These are phyloP conservation scores for Epizoanthus illoricatus DNA, from an alignment of 92 coral and sea anemone genomes.

Conservation along the genomic window DNA sequence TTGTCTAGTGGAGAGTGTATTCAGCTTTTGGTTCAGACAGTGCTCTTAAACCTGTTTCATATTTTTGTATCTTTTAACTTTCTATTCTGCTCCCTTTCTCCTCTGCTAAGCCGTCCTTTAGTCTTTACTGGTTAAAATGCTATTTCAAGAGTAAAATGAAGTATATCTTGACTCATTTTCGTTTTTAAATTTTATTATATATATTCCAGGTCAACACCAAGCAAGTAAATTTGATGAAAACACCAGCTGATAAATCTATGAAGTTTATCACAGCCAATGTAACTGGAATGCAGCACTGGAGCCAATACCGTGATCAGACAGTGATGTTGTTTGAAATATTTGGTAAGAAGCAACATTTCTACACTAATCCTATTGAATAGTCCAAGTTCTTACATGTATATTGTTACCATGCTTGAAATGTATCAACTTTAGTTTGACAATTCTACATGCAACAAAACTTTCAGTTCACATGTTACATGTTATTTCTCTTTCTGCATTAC, in stretches of 20 bases:
- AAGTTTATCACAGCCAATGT: constrained; percentile 76
- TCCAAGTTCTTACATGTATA: neutral
- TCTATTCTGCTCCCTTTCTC: no score
- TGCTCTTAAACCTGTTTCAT: no score
- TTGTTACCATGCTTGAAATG: neutral
- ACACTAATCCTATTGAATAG: neutral
- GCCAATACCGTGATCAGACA: constrained; percentile 69
- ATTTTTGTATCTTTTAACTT: no score
- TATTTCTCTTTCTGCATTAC: neutral
- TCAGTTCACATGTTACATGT: neutral
- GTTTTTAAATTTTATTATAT: neutral
- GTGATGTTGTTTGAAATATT: constrained; percentile 73
- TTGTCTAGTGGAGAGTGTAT: no score
- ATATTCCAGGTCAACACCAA: constrained; percentile 12
- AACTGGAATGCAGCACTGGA: constrained; percentile 72
- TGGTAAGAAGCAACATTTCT: constrained; percentile 60
- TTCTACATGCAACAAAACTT: neutral
- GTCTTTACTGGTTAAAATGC: no score
- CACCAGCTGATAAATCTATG: constrained; percentile 69
- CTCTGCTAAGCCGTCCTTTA: no score
- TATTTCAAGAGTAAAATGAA: no score
- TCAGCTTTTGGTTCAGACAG: no score
- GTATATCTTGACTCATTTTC: no score
- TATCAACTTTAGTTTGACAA: neutral
- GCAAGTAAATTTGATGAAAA: constrained; percentile 43